These are phyloP conservation scores for Channallabes apus DNA, from an alignment of 2,797 vertebrate species.

Conservation along the genomic window DNA sequence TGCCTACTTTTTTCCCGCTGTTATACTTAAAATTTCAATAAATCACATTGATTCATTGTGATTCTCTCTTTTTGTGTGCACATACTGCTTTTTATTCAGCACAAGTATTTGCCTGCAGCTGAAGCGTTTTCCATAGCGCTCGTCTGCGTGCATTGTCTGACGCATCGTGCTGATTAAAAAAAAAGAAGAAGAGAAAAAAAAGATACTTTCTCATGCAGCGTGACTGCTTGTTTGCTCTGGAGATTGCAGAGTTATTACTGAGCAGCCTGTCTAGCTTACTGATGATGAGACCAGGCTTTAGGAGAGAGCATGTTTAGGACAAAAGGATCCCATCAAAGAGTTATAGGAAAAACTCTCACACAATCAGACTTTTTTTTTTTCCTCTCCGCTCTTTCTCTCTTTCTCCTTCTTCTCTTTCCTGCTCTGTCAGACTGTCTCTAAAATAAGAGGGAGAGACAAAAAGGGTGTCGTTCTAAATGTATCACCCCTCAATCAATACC, in stretches of 20 bases:
- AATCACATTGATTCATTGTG: conserved; percentile 77
- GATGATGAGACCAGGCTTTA: conserved; percentile 77
- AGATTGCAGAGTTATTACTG: conserved; percentile 84
- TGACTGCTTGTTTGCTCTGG: conserved; percentile 86
- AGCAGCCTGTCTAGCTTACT: conserved; percentile 66
- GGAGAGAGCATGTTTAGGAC: conserved; percentile 64
- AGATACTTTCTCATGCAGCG: conserved; percentile 82
- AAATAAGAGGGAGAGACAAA: conserved; percentile 62
- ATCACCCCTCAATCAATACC: conserved; percentile 67
- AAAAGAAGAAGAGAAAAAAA: conserved; percentile 23
- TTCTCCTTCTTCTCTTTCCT: background rate
- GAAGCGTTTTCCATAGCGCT: conserved; percentile 48
- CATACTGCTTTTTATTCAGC: conserved; percentile 66
- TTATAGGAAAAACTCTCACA: conserved; percentile 64
- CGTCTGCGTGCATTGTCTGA: conserved; percentile 68
- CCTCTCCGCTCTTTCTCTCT: conserved; percentile 45
- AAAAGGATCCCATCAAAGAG: conserved; percentile 57
- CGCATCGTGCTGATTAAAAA: conserved; percentile 72
- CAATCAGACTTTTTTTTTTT: conserved; percentile 61
- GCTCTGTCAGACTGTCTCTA: conserved; percentile 43
- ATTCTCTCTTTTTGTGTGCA: conserved; percentile 85
- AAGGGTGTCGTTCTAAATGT: conserved; percentile 63
- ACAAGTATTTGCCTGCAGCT: conserved; percentile 67
- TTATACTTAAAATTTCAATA: conserved; percentile 74
- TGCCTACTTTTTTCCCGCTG: conserved; percentile 14